These are phyloP conservation scores for Meandrusa payeni DNA, from an alignment of 2,888 invertebrate species.

Conservation along the genomic window DNA sequence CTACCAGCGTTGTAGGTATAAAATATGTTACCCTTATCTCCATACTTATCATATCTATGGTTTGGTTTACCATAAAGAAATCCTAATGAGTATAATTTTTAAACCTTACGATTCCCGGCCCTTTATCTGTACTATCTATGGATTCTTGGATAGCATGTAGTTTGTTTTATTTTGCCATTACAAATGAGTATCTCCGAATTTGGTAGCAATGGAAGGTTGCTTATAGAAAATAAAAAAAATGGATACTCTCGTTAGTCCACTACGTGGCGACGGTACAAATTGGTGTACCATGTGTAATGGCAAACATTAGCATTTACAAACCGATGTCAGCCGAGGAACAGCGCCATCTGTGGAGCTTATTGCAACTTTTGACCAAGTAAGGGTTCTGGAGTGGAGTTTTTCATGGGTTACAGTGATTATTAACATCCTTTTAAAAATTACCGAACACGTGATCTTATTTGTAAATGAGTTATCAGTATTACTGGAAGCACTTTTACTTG, in stretches of 20 bases:
- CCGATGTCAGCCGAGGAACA: constrained; percentile 37
- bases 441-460: constrained; percentile 6
- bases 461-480: constrained; percentile 3
- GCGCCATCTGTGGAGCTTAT: constrained; percentile 55
- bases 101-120: not conserved
- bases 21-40: too few relatives aligned
- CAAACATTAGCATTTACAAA: constrained; percentile 53
- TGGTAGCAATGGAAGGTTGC: constrained; percentile 13
- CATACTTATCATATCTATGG: too few relatives aligned
- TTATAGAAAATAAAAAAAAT: constrained; percentile 32
- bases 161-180: not conserved
- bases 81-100: too few relatives aligned
- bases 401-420: constrained; percentile 44
- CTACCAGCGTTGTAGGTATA: too few relatives aligned
- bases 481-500: not conserved
- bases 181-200: constrained; percentile 14
- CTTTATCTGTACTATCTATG: not conserved
- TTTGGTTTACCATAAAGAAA: too few relatives aligned
- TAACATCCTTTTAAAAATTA: constrained; percentile 12
- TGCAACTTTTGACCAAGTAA: constrained; percentile 54
- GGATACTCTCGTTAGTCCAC: constrained; percentile 22
- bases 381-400: constrained; percentile 41
- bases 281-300: constrained; percentile 53
- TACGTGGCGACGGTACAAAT: constrained; percentile 54
- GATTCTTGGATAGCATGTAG: not conserved